Evolutionary conservation across 53 echinoderm and acorn worm species (phyloP).

Genomic region (Paracentrotus lividus): DNA sequence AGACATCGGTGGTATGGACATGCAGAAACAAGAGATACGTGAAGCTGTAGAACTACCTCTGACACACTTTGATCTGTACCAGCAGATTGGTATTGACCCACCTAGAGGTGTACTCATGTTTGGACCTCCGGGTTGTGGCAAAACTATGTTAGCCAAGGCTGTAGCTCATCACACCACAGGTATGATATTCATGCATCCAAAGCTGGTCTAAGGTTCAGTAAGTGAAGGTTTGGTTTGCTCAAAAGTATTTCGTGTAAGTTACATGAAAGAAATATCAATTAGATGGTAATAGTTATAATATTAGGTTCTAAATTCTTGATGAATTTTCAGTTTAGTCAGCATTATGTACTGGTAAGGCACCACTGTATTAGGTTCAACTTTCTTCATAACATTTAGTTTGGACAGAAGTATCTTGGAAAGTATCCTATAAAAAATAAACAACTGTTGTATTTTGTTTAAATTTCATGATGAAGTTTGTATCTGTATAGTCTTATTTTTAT

Average conservation of each 20-base stretch:
- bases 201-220: conserved; percentile 96
- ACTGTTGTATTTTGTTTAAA: too few species aligned
- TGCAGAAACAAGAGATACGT: conserved; percentile 97
- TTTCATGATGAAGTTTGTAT: too few species aligned
- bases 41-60: conserved; percentile 96
- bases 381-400: neutral
- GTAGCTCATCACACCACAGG: conserved; percentile 99
- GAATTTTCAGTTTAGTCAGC: neutral
- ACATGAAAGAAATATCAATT: too few species aligned
- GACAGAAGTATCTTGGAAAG: too few species aligned
- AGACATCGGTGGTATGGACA: conserved; percentile 99
- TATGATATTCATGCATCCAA: conserved; percentile 73
- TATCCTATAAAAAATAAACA: too few species aligned
- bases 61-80: conserved; percentile 95
- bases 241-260: conserved; percentile 7
- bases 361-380: neutral
- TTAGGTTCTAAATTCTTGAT: neutral
- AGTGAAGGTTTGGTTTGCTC: too few species aligned
- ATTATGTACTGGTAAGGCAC: neutral
- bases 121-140: conserved; percentile 97
- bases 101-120: conserved; percentile 97
- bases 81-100: conserved; percentile 98
- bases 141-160: conserved; percentile 98
- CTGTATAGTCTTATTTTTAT: too few species aligned
- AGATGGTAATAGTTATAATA: too few species aligned